phyloP scores from a whole-genome alignment of 2,888 invertebrate species.

The Xanthia icteritia region DNA sequence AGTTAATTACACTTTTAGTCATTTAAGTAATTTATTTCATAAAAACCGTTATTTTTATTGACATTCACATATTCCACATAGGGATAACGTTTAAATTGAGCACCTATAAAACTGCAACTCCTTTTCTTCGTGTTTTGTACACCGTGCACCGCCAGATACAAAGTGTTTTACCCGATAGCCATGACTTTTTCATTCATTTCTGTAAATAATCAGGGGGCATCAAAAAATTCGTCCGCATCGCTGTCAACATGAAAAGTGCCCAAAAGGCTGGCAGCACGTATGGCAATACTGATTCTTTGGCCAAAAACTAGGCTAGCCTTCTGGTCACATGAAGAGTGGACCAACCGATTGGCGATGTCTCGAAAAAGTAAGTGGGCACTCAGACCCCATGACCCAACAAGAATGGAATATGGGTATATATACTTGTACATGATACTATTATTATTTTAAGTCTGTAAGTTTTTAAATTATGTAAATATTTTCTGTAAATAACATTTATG shows the following conservation, averaged over 20 bases:
- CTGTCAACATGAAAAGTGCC: background rate
- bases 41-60: slow-evolving; percentile 3
- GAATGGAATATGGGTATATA: background rate
- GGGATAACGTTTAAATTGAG: background rate
- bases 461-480: no score
- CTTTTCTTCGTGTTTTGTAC: background rate
- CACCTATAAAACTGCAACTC: background rate
- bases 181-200: background rate
- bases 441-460: no score
- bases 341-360: background rate
- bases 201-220: no score
- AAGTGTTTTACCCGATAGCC: background rate
- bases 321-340: background rate
- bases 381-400: background rate
- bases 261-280: background rate
- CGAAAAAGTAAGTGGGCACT: background rate
- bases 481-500: background rate
- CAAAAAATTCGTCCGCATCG: no score
- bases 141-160: background rate
- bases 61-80: slow-evolving; percentile 5
- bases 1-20: slow-evolving; percentile 9
- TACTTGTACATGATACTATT: no score
- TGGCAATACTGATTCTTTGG: background rate
- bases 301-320: background rate
- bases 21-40: background rate